These are phyloP conservation scores for Philantomba maxwellii DNA, from an alignment of 2,113 vertebrate genomes.

Conservation along the genomic window DNA sequence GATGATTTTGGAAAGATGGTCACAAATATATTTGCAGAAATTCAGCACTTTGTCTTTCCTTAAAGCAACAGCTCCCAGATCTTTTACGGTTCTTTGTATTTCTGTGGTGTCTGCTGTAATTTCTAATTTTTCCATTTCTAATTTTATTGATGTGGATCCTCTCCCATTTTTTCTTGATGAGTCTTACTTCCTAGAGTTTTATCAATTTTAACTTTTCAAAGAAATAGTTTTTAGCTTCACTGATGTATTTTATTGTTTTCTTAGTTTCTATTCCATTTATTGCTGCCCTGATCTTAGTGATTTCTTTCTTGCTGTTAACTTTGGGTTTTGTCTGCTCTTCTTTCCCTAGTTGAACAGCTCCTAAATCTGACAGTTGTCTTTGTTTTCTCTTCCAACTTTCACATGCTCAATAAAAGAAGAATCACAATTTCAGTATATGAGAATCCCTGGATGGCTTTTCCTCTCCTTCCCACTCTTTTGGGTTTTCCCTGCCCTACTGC, in stretches of 20 bases:
- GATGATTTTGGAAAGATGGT: background rate
- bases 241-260: background rate
- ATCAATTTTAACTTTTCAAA: background rate
- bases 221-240: background rate
- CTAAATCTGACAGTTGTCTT: background rate
- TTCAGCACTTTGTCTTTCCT: background rate
- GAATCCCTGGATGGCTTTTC: background rate
- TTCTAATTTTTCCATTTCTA: background rate
- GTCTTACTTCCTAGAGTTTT: background rate
- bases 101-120: background rate
- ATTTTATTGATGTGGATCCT: background rate
- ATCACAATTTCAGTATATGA: background rate
- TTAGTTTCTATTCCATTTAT: background rate
- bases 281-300: background rate
- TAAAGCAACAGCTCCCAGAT: background rate
- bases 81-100: background rate
- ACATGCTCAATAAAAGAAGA: background rate
- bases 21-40: background rate
- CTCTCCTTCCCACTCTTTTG: background rate
- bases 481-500: background rate
- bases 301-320: background rate
- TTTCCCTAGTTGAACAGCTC: background rate
- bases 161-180: background rate
- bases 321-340: background rate
- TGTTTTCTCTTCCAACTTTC: background rate